Percentiles rank a stretch among this genome's conserved stretches.
phyloP scores from a whole-genome alignment of 2,888 invertebrate genomes.

The Drosophila monieri region DNA sequence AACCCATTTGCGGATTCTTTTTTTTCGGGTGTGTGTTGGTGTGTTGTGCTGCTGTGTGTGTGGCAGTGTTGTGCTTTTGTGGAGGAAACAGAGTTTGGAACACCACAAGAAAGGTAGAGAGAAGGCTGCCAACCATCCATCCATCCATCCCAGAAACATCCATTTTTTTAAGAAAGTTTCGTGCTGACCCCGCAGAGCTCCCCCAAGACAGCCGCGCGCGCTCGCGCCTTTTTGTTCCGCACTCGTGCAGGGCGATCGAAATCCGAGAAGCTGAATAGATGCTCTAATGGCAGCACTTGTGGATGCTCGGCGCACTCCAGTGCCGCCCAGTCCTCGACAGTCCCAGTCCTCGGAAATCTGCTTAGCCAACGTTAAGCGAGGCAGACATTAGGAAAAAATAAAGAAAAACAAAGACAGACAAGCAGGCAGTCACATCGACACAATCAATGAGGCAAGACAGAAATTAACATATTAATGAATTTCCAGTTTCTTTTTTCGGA shows the following conservation, averaged over 20 bases:
- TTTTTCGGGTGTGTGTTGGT: conserved; percentile 11
- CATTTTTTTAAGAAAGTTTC: not conserved
- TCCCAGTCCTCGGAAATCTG: conserved; percentile 24
- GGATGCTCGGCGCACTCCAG: conserved; percentile 28
- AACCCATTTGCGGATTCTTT: conserved; percentile 13
- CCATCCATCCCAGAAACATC: not conserved
- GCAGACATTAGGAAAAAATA: conserved; percentile 1
- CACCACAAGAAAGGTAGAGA: conserved; percentile 24
- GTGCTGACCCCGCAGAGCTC: no score
- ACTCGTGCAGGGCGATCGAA: conserved; percentile 29
- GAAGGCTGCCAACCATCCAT: not conserved
- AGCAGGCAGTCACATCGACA: conserved; percentile 13
- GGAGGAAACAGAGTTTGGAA: conserved; percentile 9
- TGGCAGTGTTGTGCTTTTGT: conserved; percentile 25
- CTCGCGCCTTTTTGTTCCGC: conserved; percentile 17
- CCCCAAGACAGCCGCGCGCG: conserved; percentile 30
- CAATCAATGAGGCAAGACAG: conserved; percentile 45
- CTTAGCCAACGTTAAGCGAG: conserved; percentile 39
- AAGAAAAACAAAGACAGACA: not conserved
- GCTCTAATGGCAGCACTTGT: conserved; percentile 1
- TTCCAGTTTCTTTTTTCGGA: conserved; percentile 64
- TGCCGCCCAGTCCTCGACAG: conserved; percentile 32
- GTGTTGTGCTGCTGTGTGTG: not conserved
- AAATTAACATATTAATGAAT: conserved; percentile 77
- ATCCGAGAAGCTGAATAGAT: conserved; percentile 16